Percentiles rank a stretch among this genome's conserved stretches.
These are phyloP conservation scores for Tetraneura akinire DNA, from an alignment of 1,140 invertebrate genomes.

Conservation along the genomic window DNA sequence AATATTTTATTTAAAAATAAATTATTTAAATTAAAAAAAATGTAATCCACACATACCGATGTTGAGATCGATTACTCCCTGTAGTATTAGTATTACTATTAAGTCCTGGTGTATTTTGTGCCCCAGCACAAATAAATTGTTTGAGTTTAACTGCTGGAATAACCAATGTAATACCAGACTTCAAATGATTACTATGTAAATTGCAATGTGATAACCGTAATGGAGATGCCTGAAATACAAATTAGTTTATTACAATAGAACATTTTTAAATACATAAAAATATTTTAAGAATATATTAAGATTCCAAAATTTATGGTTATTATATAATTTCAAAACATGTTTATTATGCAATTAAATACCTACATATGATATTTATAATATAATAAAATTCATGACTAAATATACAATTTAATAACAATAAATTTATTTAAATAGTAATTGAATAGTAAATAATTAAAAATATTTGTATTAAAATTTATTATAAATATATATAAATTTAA, in stretches of 20 bases:
- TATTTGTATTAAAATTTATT: too few relatives aligned
- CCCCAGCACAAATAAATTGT: constrained; percentile 68
- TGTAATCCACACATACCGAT: constrained; percentile 48
- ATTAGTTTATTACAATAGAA: too few relatives aligned
- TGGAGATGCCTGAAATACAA: constrained; percentile 70
- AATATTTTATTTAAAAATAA: constrained; percentile 1
- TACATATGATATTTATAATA: too few relatives aligned
- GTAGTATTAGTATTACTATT: constrained; percentile 65
- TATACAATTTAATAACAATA: not conserved
- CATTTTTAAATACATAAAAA: not conserved
- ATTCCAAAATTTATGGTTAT: too few relatives aligned
- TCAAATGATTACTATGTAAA: constrained; percentile 86
- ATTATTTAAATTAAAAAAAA: constrained; percentile 1
- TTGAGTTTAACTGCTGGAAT: constrained; percentile 76
- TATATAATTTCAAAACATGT: too few relatives aligned
- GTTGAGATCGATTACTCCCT: constrained; percentile 62
- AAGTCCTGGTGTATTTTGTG: constrained; percentile 54
- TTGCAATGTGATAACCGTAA: constrained; percentile 89
- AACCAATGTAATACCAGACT: constrained; percentile 85
- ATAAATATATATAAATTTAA: not conserved
- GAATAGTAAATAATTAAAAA: not conserved
- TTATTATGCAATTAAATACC: too few relatives aligned
- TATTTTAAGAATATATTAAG: too few relatives aligned
- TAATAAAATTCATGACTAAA: not conserved
- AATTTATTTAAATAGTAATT: too few relatives aligned